phyloP scores from a whole-genome alignment of 1,140 invertebrate species.

The Trichogramma pretiosum region DNA sequence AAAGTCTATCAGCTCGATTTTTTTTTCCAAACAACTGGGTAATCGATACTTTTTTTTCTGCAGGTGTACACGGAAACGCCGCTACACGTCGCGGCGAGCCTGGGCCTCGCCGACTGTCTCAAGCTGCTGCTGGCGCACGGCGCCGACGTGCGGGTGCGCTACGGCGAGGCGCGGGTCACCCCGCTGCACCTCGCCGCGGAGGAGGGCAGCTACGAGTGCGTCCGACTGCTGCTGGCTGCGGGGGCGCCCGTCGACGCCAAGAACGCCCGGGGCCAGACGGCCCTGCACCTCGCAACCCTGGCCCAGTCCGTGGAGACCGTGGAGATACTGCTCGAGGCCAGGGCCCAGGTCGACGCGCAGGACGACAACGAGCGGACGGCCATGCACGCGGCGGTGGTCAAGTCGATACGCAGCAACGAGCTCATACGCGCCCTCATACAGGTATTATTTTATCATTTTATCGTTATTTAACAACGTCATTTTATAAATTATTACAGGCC shows the following conservation, averaged over 20 bases:
- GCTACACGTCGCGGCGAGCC: conserved; percentile 67
- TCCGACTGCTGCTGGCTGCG: conserved; percentile 59
- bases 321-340: conserved; percentile 54
- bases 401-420: conserved; percentile 62
- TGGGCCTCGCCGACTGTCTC: conserved; percentile 59
- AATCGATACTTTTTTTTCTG: neutral
- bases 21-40: too few relatives aligned
- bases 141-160: conserved; percentile 66
- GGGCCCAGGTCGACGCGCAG: conserved; percentile 53
- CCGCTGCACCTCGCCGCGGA: conserved; percentile 75
- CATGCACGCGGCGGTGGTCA: conserved; percentile 69
- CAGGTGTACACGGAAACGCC: conserved; percentile 74
- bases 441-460: too few relatives aligned
- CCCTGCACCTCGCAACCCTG: conserved; percentile 67
- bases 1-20: too few relatives aligned
- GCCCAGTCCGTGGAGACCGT: conserved; percentile 65
- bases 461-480: too few relatives aligned
- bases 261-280: conserved; percentile 65
- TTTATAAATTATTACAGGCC: conserved; percentile 48
- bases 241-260: conserved; percentile 58
- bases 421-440: conserved; percentile 53
- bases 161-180: conserved; percentile 58
- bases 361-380: conserved; percentile 66
- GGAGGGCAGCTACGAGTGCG: conserved; percentile 67
- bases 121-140: conserved; percentile 61